Conservation (phyloP, 2,888 invertebrate genomes). For the Bursaphelenchus okinawaensis region DNA sequence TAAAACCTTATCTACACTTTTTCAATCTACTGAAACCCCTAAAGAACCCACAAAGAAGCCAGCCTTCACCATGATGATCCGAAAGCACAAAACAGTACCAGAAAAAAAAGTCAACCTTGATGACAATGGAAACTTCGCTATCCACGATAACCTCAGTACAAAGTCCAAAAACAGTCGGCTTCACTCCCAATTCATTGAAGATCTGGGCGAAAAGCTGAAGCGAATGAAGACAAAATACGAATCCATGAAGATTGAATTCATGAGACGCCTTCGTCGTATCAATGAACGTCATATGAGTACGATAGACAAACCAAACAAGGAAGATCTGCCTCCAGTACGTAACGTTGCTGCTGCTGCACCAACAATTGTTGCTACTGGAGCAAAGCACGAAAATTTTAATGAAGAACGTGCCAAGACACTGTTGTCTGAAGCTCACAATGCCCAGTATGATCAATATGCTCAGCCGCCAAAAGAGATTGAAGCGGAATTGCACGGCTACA, state of each 20-base stretch:
- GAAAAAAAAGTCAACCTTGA: not conserved
- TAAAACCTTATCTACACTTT: no score
- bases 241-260: constrained; percentile 12
- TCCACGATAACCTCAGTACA: not conserved
- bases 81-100: not conserved
- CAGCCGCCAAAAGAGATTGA: not conserved
- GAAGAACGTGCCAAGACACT: not conserved
- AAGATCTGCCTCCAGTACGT: not conserved
- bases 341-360: not conserved
- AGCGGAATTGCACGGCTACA: not conserved
- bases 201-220: constrained; percentile 7
- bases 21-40: not conserved
- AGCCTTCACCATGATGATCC: not conserved
- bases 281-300: constrained; percentile 19
- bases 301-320: not conserved
- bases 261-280: constrained; percentile 10
- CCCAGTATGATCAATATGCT: not conserved
- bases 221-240: constrained; percentile 20
- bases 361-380: not conserved
- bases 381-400: not conserved
- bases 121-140: not conserved
- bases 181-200: not conserved
- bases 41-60: not conserved
- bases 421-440: not conserved
- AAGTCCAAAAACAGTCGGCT: constrained; percentile 5